phyloP scores from a whole-genome alignment of 2,888 invertebrate genomes.

The Eupithecia abbreviata region DNA sequence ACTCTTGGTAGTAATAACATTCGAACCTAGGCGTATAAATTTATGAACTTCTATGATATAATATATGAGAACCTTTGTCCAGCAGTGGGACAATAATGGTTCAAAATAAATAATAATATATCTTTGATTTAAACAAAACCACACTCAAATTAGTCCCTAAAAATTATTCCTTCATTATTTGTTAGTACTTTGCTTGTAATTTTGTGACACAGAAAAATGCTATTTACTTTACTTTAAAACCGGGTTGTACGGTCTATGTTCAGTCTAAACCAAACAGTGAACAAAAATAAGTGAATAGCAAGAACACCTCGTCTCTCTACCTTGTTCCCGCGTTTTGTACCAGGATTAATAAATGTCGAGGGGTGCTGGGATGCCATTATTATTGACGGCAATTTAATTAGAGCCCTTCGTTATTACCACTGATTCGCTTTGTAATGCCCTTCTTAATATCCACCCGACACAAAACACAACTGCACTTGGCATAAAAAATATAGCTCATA shows the following conservation, averaged over 20 bases:
- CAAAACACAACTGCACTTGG: conserved; percentile 44
- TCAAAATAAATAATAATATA: too few relatives aligned
- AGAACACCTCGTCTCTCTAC: conserved; percentile 19
- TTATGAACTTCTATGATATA: background rate
- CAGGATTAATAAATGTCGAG: conserved; percentile 80
- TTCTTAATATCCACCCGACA: conserved; percentile 65
- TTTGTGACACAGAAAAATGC: too few relatives aligned
- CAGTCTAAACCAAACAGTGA: background rate
- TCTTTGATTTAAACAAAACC: background rate
- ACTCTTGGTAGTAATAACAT: background rate
- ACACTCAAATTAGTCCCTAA: background rate
- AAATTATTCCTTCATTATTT: too few relatives aligned
- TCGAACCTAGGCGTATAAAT: background rate
- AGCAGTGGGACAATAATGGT: too few relatives aligned
- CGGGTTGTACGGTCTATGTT: background rate
- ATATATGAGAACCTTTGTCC: too few relatives aligned
- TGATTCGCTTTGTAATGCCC: conserved; percentile 80
- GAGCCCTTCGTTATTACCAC: conserved; percentile 80
- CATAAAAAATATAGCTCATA: background rate
- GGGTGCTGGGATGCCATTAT: conserved; percentile 80
- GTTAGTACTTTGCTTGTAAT: too few relatives aligned
- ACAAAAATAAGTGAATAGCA: background rate
- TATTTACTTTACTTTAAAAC: too few relatives aligned
- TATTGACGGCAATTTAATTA: conserved; percentile 83
- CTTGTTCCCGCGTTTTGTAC: conserved; percentile 62